Evolutionary conservation across 2,113 vertebrate species (phyloP).

Genomic region (Anthoscopus minutus): DNA sequence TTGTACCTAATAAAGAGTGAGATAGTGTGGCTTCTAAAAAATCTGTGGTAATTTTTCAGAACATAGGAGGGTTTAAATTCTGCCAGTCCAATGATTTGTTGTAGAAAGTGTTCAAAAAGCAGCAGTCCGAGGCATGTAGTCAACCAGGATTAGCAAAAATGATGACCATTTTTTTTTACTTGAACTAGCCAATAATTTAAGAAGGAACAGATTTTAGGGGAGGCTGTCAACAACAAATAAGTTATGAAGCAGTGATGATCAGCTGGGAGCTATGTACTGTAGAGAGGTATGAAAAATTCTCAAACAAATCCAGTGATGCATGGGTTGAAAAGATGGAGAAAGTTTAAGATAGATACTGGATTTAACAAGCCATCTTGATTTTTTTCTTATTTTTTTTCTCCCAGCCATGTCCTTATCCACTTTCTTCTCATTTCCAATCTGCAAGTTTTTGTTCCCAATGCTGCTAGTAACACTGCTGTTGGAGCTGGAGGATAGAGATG

Average conservation of each 20-base stretch:
- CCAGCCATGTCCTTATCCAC: neutral
- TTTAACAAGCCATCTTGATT: neutral
- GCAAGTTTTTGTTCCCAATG: neutral
- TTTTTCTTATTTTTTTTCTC: neutral
- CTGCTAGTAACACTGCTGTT: neutral
- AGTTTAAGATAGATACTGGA: neutral
- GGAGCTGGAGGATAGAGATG: neutral
- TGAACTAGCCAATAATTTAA: neutral
- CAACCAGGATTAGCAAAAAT: neutral
- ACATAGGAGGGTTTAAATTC: neutral
- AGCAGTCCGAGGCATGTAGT: neutral
- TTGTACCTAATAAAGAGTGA: neutral
- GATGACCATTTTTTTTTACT: rapidly evolving
- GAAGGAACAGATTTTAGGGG: neutral
- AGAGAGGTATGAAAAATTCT: neutral
- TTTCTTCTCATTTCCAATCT: neutral
- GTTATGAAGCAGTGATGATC: neutral
- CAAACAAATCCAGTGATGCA: neutral
- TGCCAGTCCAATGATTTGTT: neutral
- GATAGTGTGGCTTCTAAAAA: neutral
- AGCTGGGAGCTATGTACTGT: neutral
- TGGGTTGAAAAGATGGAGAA: neutral
- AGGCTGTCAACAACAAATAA: neutral
- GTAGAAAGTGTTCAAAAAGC: neutral
- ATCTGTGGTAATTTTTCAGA: neutral